Evolutionary conservation across 1,140 invertebrate species (phyloP).

Genomic region (Hylaeus volcanicus): DNA sequence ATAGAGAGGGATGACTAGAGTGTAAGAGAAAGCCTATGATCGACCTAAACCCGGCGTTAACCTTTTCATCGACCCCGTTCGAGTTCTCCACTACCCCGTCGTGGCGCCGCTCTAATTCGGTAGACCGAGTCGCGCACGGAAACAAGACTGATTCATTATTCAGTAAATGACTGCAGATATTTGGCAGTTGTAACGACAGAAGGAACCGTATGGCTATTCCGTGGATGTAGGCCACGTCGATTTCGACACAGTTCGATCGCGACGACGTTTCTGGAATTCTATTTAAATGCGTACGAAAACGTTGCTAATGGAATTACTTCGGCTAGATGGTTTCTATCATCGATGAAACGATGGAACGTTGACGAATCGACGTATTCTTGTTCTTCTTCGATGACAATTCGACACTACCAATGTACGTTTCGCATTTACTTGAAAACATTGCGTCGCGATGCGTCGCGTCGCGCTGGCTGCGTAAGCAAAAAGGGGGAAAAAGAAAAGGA

Average conservation of each 20-base stretch:
- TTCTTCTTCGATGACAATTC: too few relatives aligned
- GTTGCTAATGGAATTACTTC: too few relatives aligned
- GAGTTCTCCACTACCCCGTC: constrained; percentile 46
- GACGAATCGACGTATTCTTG: too few relatives aligned
- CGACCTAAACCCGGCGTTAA: constrained; percentile 62
- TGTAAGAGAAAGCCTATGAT: constrained; percentile 51
- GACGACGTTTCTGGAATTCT: too few relatives aligned
- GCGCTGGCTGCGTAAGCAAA: too few relatives aligned
- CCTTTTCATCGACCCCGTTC: constrained; percentile 61
- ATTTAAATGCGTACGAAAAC: too few relatives aligned
- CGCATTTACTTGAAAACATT: too few relatives aligned
- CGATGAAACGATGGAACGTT: too few relatives aligned
- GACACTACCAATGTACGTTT: too few relatives aligned
- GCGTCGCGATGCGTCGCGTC: too few relatives aligned
- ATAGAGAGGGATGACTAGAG: neutral
- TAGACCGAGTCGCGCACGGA: constrained; percentile 52
- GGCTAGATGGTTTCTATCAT: too few relatives aligned
- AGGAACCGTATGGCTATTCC: neutral
- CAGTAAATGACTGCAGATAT: constrained; percentile 42
- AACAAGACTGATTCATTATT: constrained; percentile 64
- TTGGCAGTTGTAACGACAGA: constrained; percentile 15
- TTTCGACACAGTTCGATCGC: neutral
- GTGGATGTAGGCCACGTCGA: constrained; percentile 15
- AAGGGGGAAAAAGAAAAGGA: neutral
- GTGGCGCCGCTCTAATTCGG: constrained; percentile 59